Evolutionary conservation across 2,888 invertebrate genomes (phyloP).

Genomic region (Teleiodes luculella): DNA sequence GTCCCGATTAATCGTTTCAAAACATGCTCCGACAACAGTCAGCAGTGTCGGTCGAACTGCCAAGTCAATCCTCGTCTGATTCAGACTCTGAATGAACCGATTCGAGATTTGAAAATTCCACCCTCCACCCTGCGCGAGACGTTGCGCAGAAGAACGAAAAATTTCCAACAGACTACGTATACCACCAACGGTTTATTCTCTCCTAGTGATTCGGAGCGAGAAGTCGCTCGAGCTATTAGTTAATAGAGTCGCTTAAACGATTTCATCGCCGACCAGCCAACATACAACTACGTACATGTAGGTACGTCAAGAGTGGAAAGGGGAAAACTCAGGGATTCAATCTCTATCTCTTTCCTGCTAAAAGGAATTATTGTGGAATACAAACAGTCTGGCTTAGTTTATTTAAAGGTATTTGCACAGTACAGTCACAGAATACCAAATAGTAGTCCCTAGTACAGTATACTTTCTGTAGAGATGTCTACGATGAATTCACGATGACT

Average conservation of each 20-base stretch:
- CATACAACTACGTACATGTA: background rate
- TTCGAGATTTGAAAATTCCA: no score
- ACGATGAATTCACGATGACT: background rate
- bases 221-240: background rate
- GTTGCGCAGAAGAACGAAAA: background rate
- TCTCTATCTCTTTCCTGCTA: background rate
- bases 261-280: background rate
- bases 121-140: background rate
- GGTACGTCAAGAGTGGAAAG: no score
- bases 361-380: no score
- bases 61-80: no score
- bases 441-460: no score
- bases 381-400: no score
- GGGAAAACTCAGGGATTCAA: background rate
- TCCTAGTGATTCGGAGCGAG: slow-evolving; percentile 2
- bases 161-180: background rate
- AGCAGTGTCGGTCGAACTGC: no score
- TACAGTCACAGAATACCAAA: no score
- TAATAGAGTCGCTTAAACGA: background rate
- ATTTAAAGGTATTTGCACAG: no score
- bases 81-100: no score
- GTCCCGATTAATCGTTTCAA: no score
- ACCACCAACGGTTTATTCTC: background rate
- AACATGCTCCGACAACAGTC: no score
- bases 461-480: background rate